phyloP scores from a whole-genome alignment of 1,140 invertebrate genomes.

The Drosophila pseudoananassae region DNA sequence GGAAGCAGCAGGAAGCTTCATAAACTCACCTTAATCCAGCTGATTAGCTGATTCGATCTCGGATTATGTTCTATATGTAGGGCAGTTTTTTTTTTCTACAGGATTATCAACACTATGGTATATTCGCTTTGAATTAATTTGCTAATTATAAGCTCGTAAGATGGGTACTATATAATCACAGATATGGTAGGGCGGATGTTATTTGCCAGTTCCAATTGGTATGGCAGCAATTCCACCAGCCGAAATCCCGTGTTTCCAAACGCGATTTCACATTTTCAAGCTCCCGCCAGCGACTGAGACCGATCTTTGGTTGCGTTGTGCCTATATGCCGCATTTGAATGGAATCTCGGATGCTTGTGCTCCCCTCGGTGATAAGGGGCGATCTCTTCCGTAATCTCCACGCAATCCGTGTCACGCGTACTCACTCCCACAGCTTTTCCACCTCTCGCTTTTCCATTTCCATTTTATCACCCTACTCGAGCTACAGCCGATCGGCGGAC shows the following conservation, averaged over 20 bases:
- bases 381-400: slow-evolving; percentile 42
- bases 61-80: slow-evolving; percentile 6
- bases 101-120: slow-evolving; percentile 44
- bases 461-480: not conserved
- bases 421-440: slow-evolving; percentile 23
- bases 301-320: slow-evolving; percentile 7
- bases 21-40: slow-evolving; percentile 55
- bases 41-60: slow-evolving; percentile 44
- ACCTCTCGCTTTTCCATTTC: slow-evolving; percentile 15
- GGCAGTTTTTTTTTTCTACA: slow-evolving; percentile 27
- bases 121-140: slow-evolving; percentile 20
- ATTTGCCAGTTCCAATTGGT: slow-evolving; percentile 36
- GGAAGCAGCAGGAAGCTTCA: not conserved
- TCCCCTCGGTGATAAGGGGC: slow-evolving; percentile 40
- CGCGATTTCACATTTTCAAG: slow-evolving; percentile 74
- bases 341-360: slow-evolving; percentile 7
- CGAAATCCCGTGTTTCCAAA: slow-evolving; percentile 22
- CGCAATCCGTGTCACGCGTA: slow-evolving; percentile 44
- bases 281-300: slow-evolving; percentile 56
- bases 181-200: slow-evolving; percentile 48
- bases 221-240: slow-evolving; percentile 22
- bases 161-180: slow-evolving; percentile 61
- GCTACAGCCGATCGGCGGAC: not conserved
- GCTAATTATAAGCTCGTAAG: slow-evolving; percentile 16
- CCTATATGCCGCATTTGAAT: slow-evolving; percentile 39